Base-by-base conservation (phyloP, 2,888 invertebrate genomes). In the Aquatica leii region DNA sequence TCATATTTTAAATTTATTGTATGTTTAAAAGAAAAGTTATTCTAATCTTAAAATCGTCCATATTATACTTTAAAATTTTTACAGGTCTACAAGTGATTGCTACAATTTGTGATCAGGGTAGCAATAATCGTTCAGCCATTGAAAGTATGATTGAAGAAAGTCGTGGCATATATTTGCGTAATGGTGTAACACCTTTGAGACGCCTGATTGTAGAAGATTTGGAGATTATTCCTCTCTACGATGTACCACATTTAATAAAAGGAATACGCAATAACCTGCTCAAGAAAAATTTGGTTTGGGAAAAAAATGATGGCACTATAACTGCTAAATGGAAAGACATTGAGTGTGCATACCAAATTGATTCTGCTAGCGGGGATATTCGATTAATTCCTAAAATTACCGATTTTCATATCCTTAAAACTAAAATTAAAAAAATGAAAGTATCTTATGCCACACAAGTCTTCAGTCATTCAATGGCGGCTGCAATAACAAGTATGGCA, bases 81-180 rank as follows among this genome's bases (percentile, higher is more conserved):
- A 3, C 49, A 6, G 50, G 31, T 34, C 24, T 50, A 50, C 6
- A 9, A 9, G 31, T 49, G 2, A 31, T 21, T 31, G 24, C 8
- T 1, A 50, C 12, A 11, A 15, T 21, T 12, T 50, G 50, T 31
- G 50, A 50, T 31, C 50, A 50, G 50, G 50, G 50, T n/a, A n/a
- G 12, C 8, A 50, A 11, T 1, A 50, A 31, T 24, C 12, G n/a
- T 2, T 21, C 50, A 12, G 34, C 50, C 8, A 31, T 50, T 12
- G 34, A 50, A 34, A 31, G 8, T n/a, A 12, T 50, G 50, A 14
- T 50, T 14, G 21, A 9, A 11, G 49, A 21, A 24, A 4, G 24
- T 6, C 24, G 6, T 2, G 24, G 24, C 24, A 4, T 2, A 24
- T 2, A 4, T 24, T 24, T 24, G 24, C 2, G 6, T 4, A 6